These are phyloP conservation scores for Tokudaia tokunoshimensis DNA, from an alignment of 2,797 vertebrate species.

Conservation along the genomic window DNA sequence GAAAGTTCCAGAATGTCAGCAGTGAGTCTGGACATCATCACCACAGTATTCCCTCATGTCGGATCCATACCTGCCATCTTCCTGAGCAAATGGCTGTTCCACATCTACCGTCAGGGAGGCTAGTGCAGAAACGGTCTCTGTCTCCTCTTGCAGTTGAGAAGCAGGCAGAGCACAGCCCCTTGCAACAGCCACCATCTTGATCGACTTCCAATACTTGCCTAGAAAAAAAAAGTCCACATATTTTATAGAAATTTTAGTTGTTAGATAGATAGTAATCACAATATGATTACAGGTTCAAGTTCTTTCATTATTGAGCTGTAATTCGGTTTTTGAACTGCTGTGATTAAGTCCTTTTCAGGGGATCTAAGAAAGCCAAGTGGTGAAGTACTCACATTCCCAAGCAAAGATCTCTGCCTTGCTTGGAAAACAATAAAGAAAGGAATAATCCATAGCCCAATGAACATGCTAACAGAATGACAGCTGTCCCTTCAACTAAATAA, in stretches of 20 bases:
- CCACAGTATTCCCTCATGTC: background rate
- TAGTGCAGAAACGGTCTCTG: slow-evolving; percentile 88
- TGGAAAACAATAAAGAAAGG: slow-evolving; percentile 85
- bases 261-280: slow-evolving; percentile 81
- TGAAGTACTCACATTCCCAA: slow-evolving; percentile 85
- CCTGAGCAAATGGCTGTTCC: slow-evolving; percentile 86
- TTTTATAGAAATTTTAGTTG: slow-evolving; percentile 84
- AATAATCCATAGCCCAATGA: slow-evolving; percentile 80
- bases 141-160: slow-evolving; percentile 89
- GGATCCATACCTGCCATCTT: slow-evolving; percentile 87
- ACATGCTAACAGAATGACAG: slow-evolving; percentile 73
- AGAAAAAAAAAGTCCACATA: slow-evolving; percentile 84
- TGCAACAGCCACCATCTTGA: slow-evolving; percentile 86
- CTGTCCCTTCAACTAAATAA: slow-evolving; percentile 60
- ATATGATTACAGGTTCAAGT: slow-evolving; percentile 82
- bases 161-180: slow-evolving; percentile 87
- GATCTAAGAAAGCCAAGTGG: slow-evolving; percentile 82
- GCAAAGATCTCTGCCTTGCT: slow-evolving; percentile 82
- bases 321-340: slow-evolving; percentile 85
- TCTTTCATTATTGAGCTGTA: slow-evolving; percentile 74
- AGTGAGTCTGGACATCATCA: background rate
- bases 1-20: background rate
- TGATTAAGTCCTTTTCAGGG: slow-evolving; percentile 68
- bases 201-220: slow-evolving; percentile 91
- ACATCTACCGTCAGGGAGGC: slow-evolving; percentile 90